These are phyloP conservation scores for Hedya salicella DNA, from an alignment of 2,888 invertebrate genomes.

Conservation along the genomic window DNA sequence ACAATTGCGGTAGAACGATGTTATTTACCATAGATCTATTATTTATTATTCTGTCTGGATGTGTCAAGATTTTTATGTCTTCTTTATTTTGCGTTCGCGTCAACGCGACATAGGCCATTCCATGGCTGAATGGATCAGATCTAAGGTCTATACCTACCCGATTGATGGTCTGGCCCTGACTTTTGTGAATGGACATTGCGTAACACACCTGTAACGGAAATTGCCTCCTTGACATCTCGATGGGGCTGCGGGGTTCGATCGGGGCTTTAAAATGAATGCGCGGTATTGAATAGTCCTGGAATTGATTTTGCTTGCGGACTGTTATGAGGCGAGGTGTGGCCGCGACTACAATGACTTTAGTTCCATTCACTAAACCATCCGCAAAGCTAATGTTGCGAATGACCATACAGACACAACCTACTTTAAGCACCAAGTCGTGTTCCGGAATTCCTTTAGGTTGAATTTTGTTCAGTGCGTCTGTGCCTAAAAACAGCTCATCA, in stretches of 20 bases:
- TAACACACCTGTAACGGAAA: constrained; percentile 42
- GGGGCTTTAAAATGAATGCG: constrained; percentile 40
- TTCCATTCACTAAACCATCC: constrained; percentile 42
- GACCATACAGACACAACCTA: constrained; percentile 41
- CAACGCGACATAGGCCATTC: constrained; percentile 3
- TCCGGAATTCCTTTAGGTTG: constrained; percentile 12
- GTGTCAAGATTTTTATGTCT: constrained; percentile 10
- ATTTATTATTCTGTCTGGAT: not conserved
- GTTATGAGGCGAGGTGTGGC: constrained; percentile 35
- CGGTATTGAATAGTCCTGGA: constrained; percentile 38
- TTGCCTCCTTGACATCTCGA: constrained; percentile 40
- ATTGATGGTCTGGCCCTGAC: constrained; percentile 41
- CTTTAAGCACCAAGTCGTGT: constrained; percentile 26
- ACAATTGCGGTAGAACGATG: constrained; percentile 8
- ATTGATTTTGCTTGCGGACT: constrained; percentile 28
- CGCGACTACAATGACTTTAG: constrained; percentile 36
- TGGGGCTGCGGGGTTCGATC: constrained; percentile 37
- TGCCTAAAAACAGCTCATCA: constrained; percentile 11
- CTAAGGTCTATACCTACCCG: constrained; percentile 41
- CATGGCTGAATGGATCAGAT: constrained; percentile 28
- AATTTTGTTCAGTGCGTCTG: not conserved
- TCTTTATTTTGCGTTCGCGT: not conserved
- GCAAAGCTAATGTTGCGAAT: constrained; percentile 42
- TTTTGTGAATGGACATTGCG: constrained; percentile 44
- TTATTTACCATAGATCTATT: constrained; percentile 12